phyloP scores from a whole-genome alignment of 1,140 invertebrate genomes.

The Nylanderia fulva region DNA sequence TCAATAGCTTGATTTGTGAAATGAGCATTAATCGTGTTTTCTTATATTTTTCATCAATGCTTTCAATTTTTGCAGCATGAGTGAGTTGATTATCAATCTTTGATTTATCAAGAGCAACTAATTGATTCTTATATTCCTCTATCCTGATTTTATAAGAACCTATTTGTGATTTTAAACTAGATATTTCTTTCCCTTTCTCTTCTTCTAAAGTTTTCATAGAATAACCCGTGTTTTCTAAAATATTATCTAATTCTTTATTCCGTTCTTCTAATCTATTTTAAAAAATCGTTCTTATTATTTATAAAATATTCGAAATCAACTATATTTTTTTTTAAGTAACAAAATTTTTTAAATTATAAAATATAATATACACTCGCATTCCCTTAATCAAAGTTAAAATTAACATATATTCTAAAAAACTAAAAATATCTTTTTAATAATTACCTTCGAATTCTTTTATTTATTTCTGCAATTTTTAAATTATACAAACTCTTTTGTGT shows the following conservation, averaged over 20 bases:
- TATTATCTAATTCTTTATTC: constrained; percentile 74
- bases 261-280: constrained; percentile 73
- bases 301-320: no score
- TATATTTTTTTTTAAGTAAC: no score
- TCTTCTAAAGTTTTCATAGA: constrained; percentile 47
- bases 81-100: constrained; percentile 63
- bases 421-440: constrained; percentile 35
- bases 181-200: constrained; percentile 75
- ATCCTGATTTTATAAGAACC: constrained; percentile 65
- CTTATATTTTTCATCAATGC: constrained; percentile 72
- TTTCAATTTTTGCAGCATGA: constrained; percentile 68
- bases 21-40: constrained; percentile 68
- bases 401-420: no score
- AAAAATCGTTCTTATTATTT: constrained; percentile 39
- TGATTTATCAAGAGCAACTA: constrained; percentile 62
- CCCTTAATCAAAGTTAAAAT: not conserved
- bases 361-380: not conserved
- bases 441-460: constrained; percentile 76
- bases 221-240: constrained; percentile 42
- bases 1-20: constrained; percentile 76
- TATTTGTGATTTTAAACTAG: constrained; percentile 73
- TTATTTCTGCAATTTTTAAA: constrained; percentile 71
- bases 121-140: constrained; percentile 61
- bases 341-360: not conserved
- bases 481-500: constrained; percentile 78